Percentiles rank a stretch among this genome's conserved stretches.
Conservation (phyloP, 2,113 vertebrate genomes). For the Verasper variegatus region DNA sequence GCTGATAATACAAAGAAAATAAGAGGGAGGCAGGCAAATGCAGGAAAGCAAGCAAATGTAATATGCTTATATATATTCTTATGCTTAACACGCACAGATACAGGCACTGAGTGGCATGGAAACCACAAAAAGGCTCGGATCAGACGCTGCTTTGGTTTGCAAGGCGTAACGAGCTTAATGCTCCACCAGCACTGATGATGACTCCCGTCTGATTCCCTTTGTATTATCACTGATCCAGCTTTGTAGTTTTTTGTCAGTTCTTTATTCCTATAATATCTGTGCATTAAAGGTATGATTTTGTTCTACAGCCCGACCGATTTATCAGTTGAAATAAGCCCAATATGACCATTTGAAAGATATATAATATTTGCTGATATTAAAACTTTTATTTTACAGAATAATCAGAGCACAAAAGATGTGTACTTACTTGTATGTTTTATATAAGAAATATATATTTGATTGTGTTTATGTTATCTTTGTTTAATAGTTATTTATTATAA, state of each 20-base stretch:
- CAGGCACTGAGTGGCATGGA: neutral
- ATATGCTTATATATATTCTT: neutral
- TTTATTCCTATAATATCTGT: neutral
- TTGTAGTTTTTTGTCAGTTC: neutral
- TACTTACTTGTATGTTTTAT: no score
- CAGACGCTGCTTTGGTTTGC: neutral
- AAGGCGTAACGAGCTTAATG: neutral
- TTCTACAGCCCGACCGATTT: no score
- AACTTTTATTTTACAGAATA: no score
- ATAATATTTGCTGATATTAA: no score
- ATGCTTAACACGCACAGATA: neutral
- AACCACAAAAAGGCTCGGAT: neutral
- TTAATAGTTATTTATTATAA: no score
- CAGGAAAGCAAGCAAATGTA: neutral
- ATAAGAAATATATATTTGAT: no score
- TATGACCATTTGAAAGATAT: no score
- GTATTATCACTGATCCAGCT: neutral
- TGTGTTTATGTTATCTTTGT: no score
- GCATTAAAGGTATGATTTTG: no score
- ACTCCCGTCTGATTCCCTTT: neutral
- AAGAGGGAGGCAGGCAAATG: neutral
- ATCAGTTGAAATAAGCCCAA: no score
- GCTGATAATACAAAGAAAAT: neutral
- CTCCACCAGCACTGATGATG: neutral
- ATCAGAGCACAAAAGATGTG: no score